Base-by-base conservation (phyloP, 2,888 invertebrate genomes). In the Schrankia costaestrigalis region DNA sequence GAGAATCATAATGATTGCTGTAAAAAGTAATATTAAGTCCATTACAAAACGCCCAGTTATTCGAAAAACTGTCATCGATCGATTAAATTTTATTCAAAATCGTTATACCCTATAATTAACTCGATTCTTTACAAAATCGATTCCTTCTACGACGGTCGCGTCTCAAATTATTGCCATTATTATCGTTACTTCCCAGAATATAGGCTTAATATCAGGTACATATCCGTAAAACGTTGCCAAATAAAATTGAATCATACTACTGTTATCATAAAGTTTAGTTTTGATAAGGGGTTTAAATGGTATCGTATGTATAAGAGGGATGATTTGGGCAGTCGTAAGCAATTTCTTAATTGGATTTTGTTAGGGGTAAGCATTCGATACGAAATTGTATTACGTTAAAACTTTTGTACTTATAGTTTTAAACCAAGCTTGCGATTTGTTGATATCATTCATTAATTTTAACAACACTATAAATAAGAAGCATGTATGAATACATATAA, bases 261-360 rank as follows among this genome's bases (percentile, higher is more conserved):
- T 13, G 32, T 48, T 14, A 29, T n/a, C 21, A 52, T 68, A 71
- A 56, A 53, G 63, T 37, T 36, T 45, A 54, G 33, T 62, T 64
- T 68, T 35, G 52, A 50, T 49, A 49, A 53, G 26, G 22, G 13
- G 22, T 43, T 47, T 33, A 39, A 26, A 30, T 33, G 42, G 51
- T 41, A 52, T 46, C 55, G 48, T 49, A 46, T 43, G 44, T 56
- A 56, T 46, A 50, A 59, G 63, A 52, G 62, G 66, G 60, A 63
- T 62, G 61, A 64, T 67, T 68, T 57, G 60, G 56, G 62, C 59
- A 65, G 67, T 68, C 65, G 71, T 71, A 73, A 71, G 74, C 77
- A 75, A 77, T 74, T 71, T 69, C 68, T 59, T 73, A 77, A 77
- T 77, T 73, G 69, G 70, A 66, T 68, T 70, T 63, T 51, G 63